These are phyloP conservation scores for Spheniscus mendiculus DNA, from an alignment of 2,113 vertebrate species.

Conservation along the genomic window DNA sequence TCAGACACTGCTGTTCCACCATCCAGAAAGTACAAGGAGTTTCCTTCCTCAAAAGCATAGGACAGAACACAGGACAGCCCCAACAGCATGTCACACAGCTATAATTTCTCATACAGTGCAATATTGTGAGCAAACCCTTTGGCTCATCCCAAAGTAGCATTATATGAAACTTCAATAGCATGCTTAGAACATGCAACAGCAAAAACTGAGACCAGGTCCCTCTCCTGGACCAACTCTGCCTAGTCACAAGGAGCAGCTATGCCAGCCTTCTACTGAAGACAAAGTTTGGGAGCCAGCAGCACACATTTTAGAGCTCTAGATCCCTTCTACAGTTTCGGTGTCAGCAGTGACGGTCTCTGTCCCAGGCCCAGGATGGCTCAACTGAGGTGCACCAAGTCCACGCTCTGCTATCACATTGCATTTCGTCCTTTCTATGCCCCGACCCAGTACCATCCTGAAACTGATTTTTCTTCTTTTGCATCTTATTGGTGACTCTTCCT, in stretches of 20 bases:
- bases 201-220: not conserved
- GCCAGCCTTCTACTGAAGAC: not conserved
- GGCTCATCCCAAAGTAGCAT: not conserved
- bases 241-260: not conserved
- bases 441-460: not conserved
- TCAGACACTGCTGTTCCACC: not conserved
- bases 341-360: fast-evolving
- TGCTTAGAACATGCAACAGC: not conserved
- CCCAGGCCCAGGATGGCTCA: too few relatives aligned
- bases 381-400: too few relatives aligned
- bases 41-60: fast-evolving
- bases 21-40: not conserved
- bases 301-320: not conserved
- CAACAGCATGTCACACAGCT: not conserved
- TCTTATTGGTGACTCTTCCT: not conserved
- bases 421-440: not conserved
- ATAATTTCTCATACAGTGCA: not conserved
- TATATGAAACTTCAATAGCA: not conserved
- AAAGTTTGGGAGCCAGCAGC: not conserved
- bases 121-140: not conserved
- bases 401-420: not conserved
- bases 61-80: not conserved
- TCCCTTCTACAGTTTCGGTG: not conserved
- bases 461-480: not conserved
- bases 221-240: not conserved